Conservation (phyloP, 2,888 invertebrate species). For the Lasioglossum marginatum region DNA sequence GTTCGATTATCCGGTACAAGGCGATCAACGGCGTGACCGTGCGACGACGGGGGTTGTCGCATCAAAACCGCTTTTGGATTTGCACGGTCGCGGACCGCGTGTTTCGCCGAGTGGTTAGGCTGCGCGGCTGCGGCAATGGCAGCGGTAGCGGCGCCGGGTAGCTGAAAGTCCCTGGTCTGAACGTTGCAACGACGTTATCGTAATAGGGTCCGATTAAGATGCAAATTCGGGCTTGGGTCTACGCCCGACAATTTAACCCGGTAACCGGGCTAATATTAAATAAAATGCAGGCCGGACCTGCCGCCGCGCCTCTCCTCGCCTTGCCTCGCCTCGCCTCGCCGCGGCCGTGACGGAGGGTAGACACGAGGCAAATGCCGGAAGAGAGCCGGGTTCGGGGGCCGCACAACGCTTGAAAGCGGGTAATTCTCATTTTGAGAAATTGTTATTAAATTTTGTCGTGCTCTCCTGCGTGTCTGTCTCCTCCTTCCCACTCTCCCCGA, state of each 20-base stretch:
- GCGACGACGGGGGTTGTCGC: constrained; percentile 24
- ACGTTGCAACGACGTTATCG: constrained; percentile 79
- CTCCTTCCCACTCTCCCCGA: neutral
- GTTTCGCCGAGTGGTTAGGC: constrained; percentile 60
- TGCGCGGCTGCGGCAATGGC: constrained; percentile 15
- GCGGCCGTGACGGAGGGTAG: constrained; percentile 23
- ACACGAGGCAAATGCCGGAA: constrained; percentile 32
- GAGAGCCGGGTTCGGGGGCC: constrained; percentile 40
- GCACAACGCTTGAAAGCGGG: constrained; percentile 71
- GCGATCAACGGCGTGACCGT: constrained; percentile 59
- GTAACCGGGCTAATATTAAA: constrained; percentile 82
- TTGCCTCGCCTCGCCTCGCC: neutral
- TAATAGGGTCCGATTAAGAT: constrained; percentile 83
- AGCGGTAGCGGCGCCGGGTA: constrained; percentile 42
- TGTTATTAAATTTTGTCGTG: constrained; percentile 77
- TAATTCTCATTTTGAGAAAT: constrained; percentile 80
- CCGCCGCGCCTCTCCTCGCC: neutral
- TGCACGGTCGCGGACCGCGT: constrained; percentile 40
- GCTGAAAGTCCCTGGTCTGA: constrained; percentile 46
- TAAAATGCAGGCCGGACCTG: constrained; percentile 75
- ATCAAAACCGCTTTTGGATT: constrained; percentile 69
- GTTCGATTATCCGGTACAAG: constrained; percentile 79
- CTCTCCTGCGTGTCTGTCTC: constrained; percentile 52
- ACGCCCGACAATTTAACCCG: constrained; percentile 81
- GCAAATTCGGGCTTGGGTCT: constrained; percentile 79